Percentiles rank a stretch among this genome's conserved stretches.
Evolutionary conservation across 2,113 vertebrate species (phyloP).

Genomic region (Aegithalos caudatus): DNA sequence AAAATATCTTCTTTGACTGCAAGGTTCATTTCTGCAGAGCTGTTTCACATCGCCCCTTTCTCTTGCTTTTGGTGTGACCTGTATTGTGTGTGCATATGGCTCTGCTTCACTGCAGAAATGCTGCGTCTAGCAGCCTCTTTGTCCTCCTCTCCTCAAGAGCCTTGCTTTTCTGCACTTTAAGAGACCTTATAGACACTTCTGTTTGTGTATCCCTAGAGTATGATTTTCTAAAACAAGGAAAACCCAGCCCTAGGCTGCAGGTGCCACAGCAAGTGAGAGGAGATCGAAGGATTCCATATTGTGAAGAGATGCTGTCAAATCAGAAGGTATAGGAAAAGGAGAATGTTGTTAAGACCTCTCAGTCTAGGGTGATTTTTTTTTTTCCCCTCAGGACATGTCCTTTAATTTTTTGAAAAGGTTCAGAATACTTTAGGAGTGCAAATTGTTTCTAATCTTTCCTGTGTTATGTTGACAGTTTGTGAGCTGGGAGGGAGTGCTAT

Average conservation of each 20-base stretch:
- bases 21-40: accelerated
- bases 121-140: background rate
- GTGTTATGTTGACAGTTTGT: background rate
- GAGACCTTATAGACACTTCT: background rate
- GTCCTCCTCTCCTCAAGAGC: background rate
- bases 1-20: background rate
- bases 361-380: background rate
- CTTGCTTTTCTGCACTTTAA: background rate
- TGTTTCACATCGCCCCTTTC: background rate
- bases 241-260: background rate
- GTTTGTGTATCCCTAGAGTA: background rate
- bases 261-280: background rate
- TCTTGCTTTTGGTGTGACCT: accelerated
- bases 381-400: background rate
- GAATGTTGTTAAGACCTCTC: background rate
- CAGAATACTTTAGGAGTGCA: background rate
- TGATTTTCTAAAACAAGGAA: background rate
- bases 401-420: background rate
- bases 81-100: accelerated
- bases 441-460: background rate
- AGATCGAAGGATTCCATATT: background rate
- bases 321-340: background rate
- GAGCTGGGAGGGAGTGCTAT: background rate
- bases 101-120: background rate
- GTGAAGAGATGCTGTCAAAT: background rate